phyloP scores from a whole-genome alignment of 2,113 vertebrate genomes.

The Tylochromis polylepis region DNA sequence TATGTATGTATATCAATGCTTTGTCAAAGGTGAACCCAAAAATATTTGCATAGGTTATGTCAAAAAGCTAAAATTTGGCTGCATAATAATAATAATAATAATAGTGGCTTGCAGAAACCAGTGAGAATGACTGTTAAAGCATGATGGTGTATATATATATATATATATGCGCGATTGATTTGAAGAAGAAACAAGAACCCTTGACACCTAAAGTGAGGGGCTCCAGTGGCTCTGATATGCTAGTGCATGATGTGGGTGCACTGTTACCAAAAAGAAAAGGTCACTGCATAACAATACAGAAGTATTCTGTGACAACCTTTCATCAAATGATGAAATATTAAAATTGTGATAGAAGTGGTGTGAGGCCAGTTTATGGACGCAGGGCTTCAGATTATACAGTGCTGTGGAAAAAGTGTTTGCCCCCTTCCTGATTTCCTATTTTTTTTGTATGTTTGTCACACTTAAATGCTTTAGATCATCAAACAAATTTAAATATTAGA shows the following conservation, averaged over 20 bases:
- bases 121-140: background rate
- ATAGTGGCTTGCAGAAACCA: background rate
- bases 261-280: background rate
- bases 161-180: background rate
- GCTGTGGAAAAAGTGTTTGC: background rate
- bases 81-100: background rate
- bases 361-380: background rate
- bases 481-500: background rate
- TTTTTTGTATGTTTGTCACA: background rate
- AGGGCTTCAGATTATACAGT: background rate
- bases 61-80: background rate
- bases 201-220: fast-evolving
- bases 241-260: background rate
- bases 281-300: background rate
- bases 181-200: background rate
- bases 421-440: fast-evolving
- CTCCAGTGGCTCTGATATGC: background rate
- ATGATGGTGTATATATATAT: background rate
- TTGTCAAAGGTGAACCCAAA: fast-evolving
- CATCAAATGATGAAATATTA: background rate
- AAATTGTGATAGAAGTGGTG: background rate
- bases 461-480: too few relatives aligned
- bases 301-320: background rate
- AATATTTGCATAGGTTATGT: background rate
- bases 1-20: background rate